phyloP scores from a whole-genome alignment of 2,888 invertebrate species.

The Hesperia comma region DNA sequence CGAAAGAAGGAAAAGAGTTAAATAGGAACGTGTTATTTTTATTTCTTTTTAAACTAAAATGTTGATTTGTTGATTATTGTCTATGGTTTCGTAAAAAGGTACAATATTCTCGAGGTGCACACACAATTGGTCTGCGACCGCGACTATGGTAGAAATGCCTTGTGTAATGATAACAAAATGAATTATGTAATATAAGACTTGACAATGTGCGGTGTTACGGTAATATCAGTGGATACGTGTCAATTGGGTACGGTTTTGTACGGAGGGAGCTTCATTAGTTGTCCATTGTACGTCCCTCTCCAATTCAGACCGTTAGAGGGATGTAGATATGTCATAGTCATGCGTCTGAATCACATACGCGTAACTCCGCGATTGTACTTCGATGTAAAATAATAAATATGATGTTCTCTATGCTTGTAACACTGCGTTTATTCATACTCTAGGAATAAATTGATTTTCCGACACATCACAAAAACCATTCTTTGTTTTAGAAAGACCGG shows the following conservation, averaged over 20 bases:
- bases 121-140: conserved; percentile 50
- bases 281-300: background rate
- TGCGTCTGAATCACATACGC: background rate
- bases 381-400: too few relatives aligned
- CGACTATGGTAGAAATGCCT: conserved; percentile 74
- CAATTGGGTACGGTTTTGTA: conserved; percentile 66
- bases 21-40: too few relatives aligned
- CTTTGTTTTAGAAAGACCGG: too few relatives aligned
- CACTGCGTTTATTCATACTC: too few relatives aligned
- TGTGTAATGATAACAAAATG: conserved; percentile 80
- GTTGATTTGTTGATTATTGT: background rate
- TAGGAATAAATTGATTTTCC: background rate
- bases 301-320: background rate
- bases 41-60: too few relatives aligned
- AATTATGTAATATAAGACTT: conserved; percentile 80
- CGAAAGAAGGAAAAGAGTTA: too few relatives aligned
- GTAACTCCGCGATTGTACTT: background rate
- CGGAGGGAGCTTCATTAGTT: conserved; percentile 64
- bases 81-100: background rate
- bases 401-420: too few relatives aligned
- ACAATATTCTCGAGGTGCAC: conserved; percentile 16
- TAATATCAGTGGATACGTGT: conserved; percentile 66
- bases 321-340: background rate
- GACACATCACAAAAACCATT: background rate
- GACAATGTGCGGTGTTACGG: conserved; percentile 68